phyloP scores from a whole-genome alignment of 2,888 invertebrate genomes.

The Resseliella maxima region DNA sequence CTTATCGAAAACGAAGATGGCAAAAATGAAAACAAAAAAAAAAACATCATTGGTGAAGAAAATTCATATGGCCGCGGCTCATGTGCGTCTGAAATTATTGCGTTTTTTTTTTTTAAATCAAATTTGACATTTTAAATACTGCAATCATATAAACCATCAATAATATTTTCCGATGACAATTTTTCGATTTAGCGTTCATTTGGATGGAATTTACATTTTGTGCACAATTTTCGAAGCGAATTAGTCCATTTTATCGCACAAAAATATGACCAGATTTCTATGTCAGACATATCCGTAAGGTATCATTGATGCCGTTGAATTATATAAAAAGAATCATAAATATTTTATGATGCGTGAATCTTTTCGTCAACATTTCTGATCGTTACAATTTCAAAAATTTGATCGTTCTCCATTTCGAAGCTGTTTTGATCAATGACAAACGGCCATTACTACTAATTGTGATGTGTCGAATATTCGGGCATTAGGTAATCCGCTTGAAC shows the following conservation, averaged over 20 bases:
- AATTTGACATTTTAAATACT: not conserved
- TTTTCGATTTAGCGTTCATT: not conserved
- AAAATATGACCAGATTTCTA: not conserved
- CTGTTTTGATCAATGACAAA: not conserved
- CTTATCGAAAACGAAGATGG: no score
- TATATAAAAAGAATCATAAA: not conserved
- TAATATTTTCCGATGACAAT: slow-evolving; percentile 2
- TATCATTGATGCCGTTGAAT: not conserved
- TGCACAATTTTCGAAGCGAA: not conserved
- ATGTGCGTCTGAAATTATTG: not conserved
- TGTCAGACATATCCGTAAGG: not conserved
- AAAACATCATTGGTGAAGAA: not conserved
- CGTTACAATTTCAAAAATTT: not conserved
- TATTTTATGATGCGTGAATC: slow-evolving; percentile 1
- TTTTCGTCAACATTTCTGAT: not conserved
- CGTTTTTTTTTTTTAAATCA: not conserved
- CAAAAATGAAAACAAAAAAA: not conserved
- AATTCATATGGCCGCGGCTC: not conserved
- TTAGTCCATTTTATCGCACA: not conserved
- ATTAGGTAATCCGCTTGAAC: not conserved
- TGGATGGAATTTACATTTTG: not conserved
- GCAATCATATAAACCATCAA: not conserved
- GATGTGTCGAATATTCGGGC: not conserved
- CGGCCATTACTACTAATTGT: not conserved
- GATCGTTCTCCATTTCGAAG: no score